Evolutionary conservation across 2,113 vertebrate genomes (phyloP).

Genomic region (Camelus dromedarius): DNA sequence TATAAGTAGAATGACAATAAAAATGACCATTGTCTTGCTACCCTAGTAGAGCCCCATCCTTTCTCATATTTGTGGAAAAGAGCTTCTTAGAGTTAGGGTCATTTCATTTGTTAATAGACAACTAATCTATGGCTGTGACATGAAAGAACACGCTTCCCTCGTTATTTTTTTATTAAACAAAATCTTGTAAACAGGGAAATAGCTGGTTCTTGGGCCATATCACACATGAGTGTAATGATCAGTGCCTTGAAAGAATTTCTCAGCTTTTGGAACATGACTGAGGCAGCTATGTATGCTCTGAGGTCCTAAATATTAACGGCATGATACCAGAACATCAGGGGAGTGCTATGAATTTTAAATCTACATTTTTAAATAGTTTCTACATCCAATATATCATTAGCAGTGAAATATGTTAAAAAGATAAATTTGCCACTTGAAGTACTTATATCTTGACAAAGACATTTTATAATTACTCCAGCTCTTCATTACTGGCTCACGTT

Average conservation of each 20-base stretch:
- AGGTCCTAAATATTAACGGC: neutral
- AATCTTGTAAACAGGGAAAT: neutral
- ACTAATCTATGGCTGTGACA: neutral
- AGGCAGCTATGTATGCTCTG: neutral
- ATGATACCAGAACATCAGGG: neutral
- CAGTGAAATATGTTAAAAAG: neutral
- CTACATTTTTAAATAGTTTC: neutral
- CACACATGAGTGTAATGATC: neutral
- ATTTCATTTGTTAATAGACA: neutral
- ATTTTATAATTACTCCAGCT: slow-evolving; percentile 4
- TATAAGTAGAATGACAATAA: neutral
- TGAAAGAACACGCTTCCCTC: neutral
- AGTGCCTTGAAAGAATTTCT: neutral
- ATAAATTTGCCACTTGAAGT: neutral
- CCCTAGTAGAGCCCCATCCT: neutral
- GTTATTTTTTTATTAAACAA: neutral
- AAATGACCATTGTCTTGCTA: neutral
- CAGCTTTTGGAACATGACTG: neutral
- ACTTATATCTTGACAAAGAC: neutral
- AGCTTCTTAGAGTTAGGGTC: neutral
- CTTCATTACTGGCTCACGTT: neutral
- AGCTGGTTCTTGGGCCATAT: neutral
- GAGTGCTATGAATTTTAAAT: neutral
- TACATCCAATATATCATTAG: neutral
- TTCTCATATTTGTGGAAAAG: slow-evolving; percentile 27